A percentile compares a stretch with the other conserved stretches of the same genome.
Conservation (phyloP, 2,888 invertebrate genomes). For the Phalangium opilio region DNA sequence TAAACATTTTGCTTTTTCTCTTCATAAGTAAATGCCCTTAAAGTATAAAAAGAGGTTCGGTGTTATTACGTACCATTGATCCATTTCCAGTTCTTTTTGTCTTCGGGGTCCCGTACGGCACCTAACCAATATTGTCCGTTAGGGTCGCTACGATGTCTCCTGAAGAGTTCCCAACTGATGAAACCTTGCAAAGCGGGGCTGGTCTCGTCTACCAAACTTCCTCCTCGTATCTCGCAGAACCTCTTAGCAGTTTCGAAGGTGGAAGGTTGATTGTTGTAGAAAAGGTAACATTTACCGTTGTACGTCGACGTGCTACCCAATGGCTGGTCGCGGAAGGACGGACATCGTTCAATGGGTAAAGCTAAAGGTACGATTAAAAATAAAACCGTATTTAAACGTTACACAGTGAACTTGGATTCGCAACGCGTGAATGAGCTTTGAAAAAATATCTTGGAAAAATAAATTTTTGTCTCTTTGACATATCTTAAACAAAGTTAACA, state of each 20-base stretch:
- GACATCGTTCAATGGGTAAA: slow-evolving; percentile 61
- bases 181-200: slow-evolving; percentile 87
- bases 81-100: slow-evolving; percentile 73
- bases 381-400: not conserved
- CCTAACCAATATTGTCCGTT: slow-evolving; percentile 93
- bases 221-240: slow-evolving; percentile 65
- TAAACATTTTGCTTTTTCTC: not conserved
- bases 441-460: no score
- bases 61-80: slow-evolving; percentile 41
- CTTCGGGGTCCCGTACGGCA: slow-evolving; percentile 63
- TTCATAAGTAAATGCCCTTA: no score
- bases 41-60: no score
- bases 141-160: slow-evolving; percentile 73
- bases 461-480: no score
- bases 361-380: slow-evolving; percentile 15
- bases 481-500: no score
- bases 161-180: slow-evolving; percentile 86
- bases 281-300: slow-evolving; percentile 87
- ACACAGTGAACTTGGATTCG: no score
- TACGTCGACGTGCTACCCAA: slow-evolving; percentile 84
- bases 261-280: slow-evolving; percentile 71
- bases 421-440: no score
- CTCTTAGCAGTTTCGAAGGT: slow-evolving; percentile 60
- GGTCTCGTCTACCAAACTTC: slow-evolving; percentile 74
- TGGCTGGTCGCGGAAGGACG: slow-evolving; percentile 80